Evolutionary conservation across 2,797 vertebrate species (phyloP), one percentile per base, ranked within the genome.

Genomic region (Myotis myotis): DNA sequence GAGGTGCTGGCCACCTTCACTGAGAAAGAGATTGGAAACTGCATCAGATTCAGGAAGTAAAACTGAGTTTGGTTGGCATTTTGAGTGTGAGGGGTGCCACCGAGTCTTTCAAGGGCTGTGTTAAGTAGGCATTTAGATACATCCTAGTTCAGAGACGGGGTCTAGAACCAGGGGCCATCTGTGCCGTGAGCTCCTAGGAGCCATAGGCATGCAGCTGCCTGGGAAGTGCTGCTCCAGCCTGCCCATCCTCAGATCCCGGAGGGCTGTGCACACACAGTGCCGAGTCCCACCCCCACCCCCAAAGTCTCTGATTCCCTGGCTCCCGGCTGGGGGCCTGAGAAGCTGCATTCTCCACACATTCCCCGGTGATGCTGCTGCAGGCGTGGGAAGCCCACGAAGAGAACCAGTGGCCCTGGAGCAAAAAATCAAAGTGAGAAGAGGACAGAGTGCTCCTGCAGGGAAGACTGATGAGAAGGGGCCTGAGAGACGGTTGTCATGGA

Each of bases 1-100:
- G 12, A 33, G 10, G 72, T 16, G n/a, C 68, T 38, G 53, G 25
- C 2, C 0, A 28, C 33, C 8, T 11, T 10, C 2, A 0, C 6
- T 11, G 53, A 72, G 41, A 60, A 87, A 17, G 89, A 81, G 30
- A 36, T 17, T 8, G 19, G 33, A 44, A 33, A 25, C 47, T 1
- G 2, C 36, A 3, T 28, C 28, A 15, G 25, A 36, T 36, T 79
- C 38, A 28, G 55, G 25, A 28, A 75, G 33, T 75, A 41, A 44
- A 38, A 13, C 60, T 16, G 13, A 68, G 57, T 11, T 3, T 16
- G 36, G 7, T 3, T 36, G 66, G 19, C 41, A 16, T 49, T 6
- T 6, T 33, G 80, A 33, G 8, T 9, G 9, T 17, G 8, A 62
- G 47, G 25, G 20, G 80, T 64, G 13, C 38, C 12, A 1, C 51